Conservation (phyloP, 2,797 vertebrate species). For the Gymnoscopelus microlampas region DNA sequence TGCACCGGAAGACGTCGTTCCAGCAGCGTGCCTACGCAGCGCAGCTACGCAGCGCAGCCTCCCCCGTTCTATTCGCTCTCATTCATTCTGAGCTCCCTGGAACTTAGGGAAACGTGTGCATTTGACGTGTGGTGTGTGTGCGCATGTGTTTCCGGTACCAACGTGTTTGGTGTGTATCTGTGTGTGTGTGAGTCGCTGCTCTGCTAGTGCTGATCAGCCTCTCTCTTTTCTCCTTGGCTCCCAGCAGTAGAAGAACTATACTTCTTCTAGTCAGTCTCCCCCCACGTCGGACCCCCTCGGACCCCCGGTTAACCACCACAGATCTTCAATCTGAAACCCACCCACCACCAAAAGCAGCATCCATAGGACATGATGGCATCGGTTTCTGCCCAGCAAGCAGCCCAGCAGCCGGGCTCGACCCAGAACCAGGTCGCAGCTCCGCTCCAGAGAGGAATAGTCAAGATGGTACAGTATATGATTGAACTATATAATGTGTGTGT, state of each 20-base stretch:
- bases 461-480: conserved; percentile 84
- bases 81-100: conserved; percentile 24
- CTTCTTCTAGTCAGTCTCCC: conserved; percentile 46
- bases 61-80: no score
- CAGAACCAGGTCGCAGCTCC: conserved; percentile 42
- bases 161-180: conserved; percentile 77
- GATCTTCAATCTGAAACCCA: no score
- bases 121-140: conserved; percentile 72
- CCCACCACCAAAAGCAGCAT: neutral
- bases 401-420: conserved; percentile 17
- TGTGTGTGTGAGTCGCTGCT: neutral
- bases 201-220: no score
- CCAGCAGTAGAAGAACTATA: conserved; percentile 51
- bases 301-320: no score
- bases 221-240: conserved; percentile 45
- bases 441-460: conserved; percentile 91
- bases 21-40: conserved; percentile 2
- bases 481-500: no score
- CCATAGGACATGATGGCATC: conserved; percentile 78
- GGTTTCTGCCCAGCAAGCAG: conserved; percentile 76
- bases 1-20: conserved; percentile 75
- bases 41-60: no score
- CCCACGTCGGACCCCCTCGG: conserved; percentile 33
- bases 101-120: conserved; percentile 60
- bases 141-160: conserved; percentile 83